Percentiles rank a stretch among this genome's conserved stretches.
Conservation (phyloP, 2,888 invertebrate species). For the Ennomos fuscantarius region DNA sequence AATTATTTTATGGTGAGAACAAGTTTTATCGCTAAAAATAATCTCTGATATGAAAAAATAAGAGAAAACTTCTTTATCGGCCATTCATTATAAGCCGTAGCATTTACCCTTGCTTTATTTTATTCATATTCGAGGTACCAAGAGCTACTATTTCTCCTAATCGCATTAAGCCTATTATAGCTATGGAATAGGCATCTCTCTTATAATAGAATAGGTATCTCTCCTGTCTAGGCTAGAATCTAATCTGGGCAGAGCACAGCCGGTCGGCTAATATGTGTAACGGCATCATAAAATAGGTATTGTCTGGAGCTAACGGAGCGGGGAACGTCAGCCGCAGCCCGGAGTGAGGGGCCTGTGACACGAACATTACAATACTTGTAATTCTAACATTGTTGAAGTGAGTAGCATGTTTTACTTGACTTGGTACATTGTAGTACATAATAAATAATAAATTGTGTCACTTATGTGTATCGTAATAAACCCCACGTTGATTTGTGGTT, state of each 20-base stretch:
- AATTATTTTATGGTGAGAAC: too few relatives aligned
- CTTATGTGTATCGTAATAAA: too few relatives aligned
- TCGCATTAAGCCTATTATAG: slow-evolving; percentile 1
- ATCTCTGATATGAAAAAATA: too few relatives aligned
- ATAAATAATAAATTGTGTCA: too few relatives aligned
- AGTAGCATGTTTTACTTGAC: too few relatives aligned
- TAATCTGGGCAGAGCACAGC: slow-evolving; percentile 15
- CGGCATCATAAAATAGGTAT: slow-evolving; percentile 19
- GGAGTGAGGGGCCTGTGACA: neutral
- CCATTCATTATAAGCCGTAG: too few relatives aligned
- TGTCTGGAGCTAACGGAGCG: slow-evolving; percentile 24
- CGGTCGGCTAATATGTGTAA: slow-evolving; percentile 15
- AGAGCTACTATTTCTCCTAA: neutral
- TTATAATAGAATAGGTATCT: slow-evolving; percentile 1
- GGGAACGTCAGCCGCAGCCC: slow-evolving; percentile 19
- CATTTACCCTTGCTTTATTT: too few relatives aligned
- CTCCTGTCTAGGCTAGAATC: neutral
- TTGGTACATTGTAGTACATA: too few relatives aligned
- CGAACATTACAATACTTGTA: slow-evolving; percentile 8
- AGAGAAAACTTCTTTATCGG: too few relatives aligned
- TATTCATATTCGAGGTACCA: neutral
- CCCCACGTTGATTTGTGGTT: too few relatives aligned
- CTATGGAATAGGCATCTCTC: neutral
- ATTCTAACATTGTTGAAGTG: neutral
- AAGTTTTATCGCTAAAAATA: too few relatives aligned